These are phyloP conservation scores for Panopea generosa DNA, from an alignment of 2,888 invertebrate genomes.

Conservation along the genomic window DNA sequence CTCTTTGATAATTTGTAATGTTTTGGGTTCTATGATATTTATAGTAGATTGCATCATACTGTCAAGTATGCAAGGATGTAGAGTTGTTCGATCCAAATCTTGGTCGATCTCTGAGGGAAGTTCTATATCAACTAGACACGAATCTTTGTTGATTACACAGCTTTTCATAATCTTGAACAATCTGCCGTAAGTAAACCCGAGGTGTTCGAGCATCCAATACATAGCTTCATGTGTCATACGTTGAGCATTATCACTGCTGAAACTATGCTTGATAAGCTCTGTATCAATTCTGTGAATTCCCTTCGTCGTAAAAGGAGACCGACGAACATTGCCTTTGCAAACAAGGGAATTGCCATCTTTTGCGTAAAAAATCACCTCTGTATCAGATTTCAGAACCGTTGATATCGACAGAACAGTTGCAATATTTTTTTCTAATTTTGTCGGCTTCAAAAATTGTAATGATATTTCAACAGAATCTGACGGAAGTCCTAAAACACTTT, in stretches of 20 bases:
- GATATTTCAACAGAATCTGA: neutral
- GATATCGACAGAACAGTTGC: neutral
- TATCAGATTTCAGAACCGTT: neutral
- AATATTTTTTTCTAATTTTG: neutral
- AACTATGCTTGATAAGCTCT: too few relatives aligned
- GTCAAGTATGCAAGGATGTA: constrained; percentile 15
- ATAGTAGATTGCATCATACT: neutral
- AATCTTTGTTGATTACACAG: neutral
- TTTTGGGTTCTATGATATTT: neutral
- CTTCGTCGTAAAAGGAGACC: too few relatives aligned
- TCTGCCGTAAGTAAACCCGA: constrained; percentile 12
- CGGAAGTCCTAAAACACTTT: neutral
- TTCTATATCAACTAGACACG: neutral
- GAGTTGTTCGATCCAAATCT: neutral
- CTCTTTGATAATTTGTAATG: neutral
- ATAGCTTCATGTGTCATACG: neutral
- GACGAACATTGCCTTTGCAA: constrained; percentile 9
- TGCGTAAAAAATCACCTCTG: neutral
- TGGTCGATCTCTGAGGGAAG: neutral
- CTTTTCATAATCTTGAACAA: neutral
- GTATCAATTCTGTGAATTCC: neutral
- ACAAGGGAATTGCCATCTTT: neutral
- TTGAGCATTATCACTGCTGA: too few relatives aligned
- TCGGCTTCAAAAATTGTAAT: constrained; percentile 7
- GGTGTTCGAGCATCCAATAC: constrained; percentile 3